These are phyloP conservation scores for Cylas formicarius DNA, from an alignment of 1,140 invertebrate genomes.

Conservation along the genomic window DNA sequence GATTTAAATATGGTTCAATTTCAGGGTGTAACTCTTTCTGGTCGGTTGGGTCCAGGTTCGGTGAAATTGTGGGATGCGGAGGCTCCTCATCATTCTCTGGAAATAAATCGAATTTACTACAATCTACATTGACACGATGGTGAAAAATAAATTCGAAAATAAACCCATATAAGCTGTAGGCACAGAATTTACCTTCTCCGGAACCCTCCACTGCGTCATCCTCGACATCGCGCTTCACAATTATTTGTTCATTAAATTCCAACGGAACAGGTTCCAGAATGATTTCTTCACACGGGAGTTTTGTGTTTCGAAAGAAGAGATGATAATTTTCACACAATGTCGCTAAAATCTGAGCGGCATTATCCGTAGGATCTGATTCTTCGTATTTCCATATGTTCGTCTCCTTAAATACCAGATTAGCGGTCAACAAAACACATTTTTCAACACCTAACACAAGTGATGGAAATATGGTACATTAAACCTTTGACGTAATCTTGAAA, in stretches of 20 bases:
- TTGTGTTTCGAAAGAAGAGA: conserved; percentile 1
- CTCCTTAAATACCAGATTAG: too few relatives aligned
- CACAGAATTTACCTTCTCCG: conserved; percentile 12
- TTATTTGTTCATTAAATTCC: conserved; percentile 1
- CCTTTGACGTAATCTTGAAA: too few relatives aligned
- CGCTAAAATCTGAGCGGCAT: not conserved
- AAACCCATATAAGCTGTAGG: not conserved
- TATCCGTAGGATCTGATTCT: not conserved
- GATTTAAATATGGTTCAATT: not conserved
- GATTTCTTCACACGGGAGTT: conserved; percentile 13
- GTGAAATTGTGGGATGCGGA: not conserved
- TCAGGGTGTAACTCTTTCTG: not conserved
- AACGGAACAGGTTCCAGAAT: conserved; percentile 3
- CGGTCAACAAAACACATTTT: too few relatives aligned
- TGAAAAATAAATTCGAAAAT: too few relatives aligned
- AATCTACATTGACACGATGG: too few relatives aligned
- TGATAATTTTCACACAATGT: conserved; percentile 17
- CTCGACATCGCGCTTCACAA: conserved; percentile 15
- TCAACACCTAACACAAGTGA: too few relatives aligned
- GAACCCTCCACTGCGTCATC: conserved; percentile 16
- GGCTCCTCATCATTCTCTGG: not conserved
- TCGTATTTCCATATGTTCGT: conserved; percentile 4
- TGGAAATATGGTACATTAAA: too few relatives aligned
- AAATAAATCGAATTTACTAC: not conserved
- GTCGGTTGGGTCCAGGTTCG: conserved; percentile 4